These are phyloP conservation scores for Vultur gryphus DNA, from an alignment of 2,797 vertebrate genomes.

Conservation along the genomic window DNA sequence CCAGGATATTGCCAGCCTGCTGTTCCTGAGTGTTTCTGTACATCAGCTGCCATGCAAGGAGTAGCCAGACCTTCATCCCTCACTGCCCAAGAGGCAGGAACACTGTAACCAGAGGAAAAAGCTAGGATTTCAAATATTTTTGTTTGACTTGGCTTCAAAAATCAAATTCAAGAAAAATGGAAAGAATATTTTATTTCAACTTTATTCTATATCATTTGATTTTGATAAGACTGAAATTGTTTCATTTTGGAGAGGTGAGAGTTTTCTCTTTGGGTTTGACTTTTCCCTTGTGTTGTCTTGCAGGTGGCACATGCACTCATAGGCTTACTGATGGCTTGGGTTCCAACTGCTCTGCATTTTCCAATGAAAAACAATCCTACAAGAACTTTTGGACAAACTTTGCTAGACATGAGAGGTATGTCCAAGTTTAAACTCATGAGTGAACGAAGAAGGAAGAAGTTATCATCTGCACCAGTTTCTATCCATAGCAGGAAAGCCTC, in stretches of 20 bases:
- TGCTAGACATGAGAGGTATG: not conserved
- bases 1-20: not conserved
- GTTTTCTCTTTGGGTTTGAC: not conserved
- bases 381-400: not conserved
- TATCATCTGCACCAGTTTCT: not conserved
- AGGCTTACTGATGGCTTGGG: not conserved
- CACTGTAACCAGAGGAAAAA: not conserved
- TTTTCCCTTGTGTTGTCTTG: not conserved
- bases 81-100: not conserved
- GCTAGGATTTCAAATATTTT: not conserved
- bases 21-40: not conserved
- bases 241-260: not conserved
- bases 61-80: not conserved
- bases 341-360: not conserved
- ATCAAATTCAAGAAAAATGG: not conserved
- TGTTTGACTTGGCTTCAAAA: not conserved
- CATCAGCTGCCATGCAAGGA: not conserved
- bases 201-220: not conserved
- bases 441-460: not conserved
- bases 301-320: not conserved
- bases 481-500: accelerated
- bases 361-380: not conserved
- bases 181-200: not conserved
- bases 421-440: not conserved
- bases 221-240: not conserved